Base-by-base conservation (phyloP, 2,797 vertebrate genomes). In the Hyperoplus lanceolatus region DNA sequence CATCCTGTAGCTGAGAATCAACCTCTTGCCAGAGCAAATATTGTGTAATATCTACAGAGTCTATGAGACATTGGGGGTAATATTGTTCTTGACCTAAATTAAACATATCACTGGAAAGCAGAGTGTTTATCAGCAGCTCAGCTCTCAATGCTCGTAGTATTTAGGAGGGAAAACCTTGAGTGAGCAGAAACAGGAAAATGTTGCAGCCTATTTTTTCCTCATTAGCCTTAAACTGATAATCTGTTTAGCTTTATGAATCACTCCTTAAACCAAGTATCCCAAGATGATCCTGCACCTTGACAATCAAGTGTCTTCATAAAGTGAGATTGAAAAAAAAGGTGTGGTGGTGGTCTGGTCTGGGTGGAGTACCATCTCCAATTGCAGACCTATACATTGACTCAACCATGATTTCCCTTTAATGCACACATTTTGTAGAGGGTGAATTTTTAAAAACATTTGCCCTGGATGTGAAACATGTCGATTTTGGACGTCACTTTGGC, bases 1-100 rank as follows among this genome's bases (percentile, higher is more conserved):
- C 88, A 82, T 80, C 81, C 70, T 75, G 78, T 50, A 81, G 59
- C 77, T 21, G 53, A 73, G 75, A 73, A 72, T 79, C 58, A 7
- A 66, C 58, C 60, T 56, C 56, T 70, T 73, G 88, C 90, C 91
- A 92, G 86, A 86, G 84, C 50, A 91, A 94, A 91, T 82, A 87
- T 64, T 64, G 73, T 83, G 55, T 36, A 75, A 77, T 81, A 86
- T 89, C 64, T 70, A 68, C 81, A 88, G 39, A 79, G 86, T 83
- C 73, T 84, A 80, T 78, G 69, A 78, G 72, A 78, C 58, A 77
- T 12, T 55, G 68, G 75, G 72, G 78, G 73, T 70, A 53, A 80
- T 49, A 80, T 89, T 85, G 73, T 77, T 76, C 81, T 57, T 86
- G 78, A 91, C 86, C 73, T 77, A 83, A 84, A 87, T 80, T 86